Conservation (phyloP, 2,113 vertebrate genomes). For the Tachycineta bicolor region DNA sequence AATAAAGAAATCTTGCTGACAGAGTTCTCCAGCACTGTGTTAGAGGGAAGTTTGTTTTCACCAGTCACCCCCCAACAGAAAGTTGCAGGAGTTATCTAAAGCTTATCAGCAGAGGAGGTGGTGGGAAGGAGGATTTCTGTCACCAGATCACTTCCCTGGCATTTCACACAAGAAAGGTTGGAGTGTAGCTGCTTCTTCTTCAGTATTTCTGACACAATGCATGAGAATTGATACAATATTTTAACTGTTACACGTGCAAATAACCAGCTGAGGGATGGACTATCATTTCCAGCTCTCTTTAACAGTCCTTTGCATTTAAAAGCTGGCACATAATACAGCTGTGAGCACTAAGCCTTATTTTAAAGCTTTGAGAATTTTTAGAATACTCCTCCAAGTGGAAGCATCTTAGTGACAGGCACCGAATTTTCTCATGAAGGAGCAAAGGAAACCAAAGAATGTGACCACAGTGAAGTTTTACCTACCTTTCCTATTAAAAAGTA, state of each 20-base stretch:
- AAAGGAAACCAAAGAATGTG: background rate
- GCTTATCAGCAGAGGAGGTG: background rate
- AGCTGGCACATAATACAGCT: background rate
- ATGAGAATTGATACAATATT: background rate
- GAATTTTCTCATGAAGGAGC: background rate
- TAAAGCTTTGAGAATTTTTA: background rate
- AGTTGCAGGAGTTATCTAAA: background rate
- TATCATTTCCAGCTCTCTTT: background rate
- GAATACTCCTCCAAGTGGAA: background rate
- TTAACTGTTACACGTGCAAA: accelerated
- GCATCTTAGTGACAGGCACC: background rate
- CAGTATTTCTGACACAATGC: background rate
- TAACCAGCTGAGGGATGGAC: background rate
- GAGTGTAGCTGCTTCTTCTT: background rate
- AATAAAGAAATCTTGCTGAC: background rate
- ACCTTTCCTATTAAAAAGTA: conserved; percentile 99
- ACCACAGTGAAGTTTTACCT: conserved; percentile 24
- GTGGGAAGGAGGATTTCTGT: background rate
- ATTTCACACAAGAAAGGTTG: background rate
- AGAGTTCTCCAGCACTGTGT: background rate
- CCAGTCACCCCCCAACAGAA: background rate
- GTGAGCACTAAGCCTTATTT: background rate
- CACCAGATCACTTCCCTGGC: background rate
- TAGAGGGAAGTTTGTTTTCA: background rate
- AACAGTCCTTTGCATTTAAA: background rate